Evolutionary conservation across 2,113 vertebrate species (phyloP), one percentile per base, ranked within the genome.

Genomic region (Agelaius tricolor): DNA sequence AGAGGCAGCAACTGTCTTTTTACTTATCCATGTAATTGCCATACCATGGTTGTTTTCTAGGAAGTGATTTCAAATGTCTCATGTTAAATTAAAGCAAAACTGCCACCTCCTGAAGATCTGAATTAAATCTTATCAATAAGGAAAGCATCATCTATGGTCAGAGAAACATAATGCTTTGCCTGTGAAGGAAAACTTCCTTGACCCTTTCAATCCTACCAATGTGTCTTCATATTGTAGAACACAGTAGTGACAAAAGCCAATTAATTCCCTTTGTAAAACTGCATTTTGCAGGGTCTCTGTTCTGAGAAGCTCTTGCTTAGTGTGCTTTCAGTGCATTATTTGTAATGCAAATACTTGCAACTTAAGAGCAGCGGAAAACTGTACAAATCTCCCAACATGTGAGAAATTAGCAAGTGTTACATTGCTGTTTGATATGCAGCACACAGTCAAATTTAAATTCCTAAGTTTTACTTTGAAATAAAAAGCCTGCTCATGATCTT

Each of bases 321-420:
- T 57, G 39, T 87, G 62, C 31, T 52, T 84, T 87, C 66, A 74
- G 87, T 71, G 68, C 75, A 67, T 82, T 94, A 82, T 78, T 92
- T 33, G 18, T 90, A 57, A 87, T 72, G 90, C 75, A 94, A 83
- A 91, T 39, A 84, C 54, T 94, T 92, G 77, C 35, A 85, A 41
- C 86, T 96, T 94, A 61, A 93, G 87, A 94, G 65, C 37, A 91
- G 57, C 61, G 47, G 54, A 69, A 87, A 90, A 58, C 89, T 95
- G 89, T 86, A 86, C 82, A 90, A 93, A 96, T 68, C 66, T 91
- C 79, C 22, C 67, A 75, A 82, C 23, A 37, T 61, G 17, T 90
- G 65, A 94, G 91, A 98, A 96, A 96, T 96, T 76, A 97, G 67
- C 90, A 97, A 93, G 83, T 83, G 78, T 84, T 92, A 85, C 51